Base-by-base conservation (phyloP, 1,140 invertebrate genomes). In the Drosophila yakuba region DNA sequence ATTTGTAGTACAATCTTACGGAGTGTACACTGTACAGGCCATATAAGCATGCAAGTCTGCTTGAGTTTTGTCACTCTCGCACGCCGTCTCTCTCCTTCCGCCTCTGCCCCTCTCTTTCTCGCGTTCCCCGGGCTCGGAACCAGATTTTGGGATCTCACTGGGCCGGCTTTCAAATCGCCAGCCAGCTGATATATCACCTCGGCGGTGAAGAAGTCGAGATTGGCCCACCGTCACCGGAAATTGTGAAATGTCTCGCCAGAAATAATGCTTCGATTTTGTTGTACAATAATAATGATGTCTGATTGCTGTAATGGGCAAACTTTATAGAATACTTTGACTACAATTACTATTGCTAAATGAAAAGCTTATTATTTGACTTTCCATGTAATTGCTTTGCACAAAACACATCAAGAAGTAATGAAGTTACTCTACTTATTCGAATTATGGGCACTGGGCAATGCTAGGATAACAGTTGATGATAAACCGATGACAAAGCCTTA, bases 1-100 rank as follows among this genome's bases (percentile, higher is more conserved):
- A 23, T 71, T 54, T 35, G 47, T 72, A 54, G 54, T 60, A 57
- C 63, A 67, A 67, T 69, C 52, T 14, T 38, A 38, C 36, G 8
- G 4, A 14, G 5, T 6, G 28, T 12, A 38, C 38, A 14, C 0
- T 6, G 28, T 12, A 38, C 38, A 45, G 20, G 51, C 45, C 44
- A 39, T 56, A 52, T 64, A 55, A 64, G 51, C 15, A 52, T 55
- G 28, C 48, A 41, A 61, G 50, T 58, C 28, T 12, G 45, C 48
- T 17, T 39, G 3, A 47, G 35, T 71, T 64, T 64, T 54, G 25
- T 36, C 43, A 38, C 43, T 47, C 36, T 12, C 11, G 45, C 11
- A 38, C 20, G 11, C 6, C 66, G 8, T 48, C 2, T 35, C 35
- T 55, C 8, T 52, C 35, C 12, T 6, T 45, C 14, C 15, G 48